Percentiles rank a stretch among this genome's conserved stretches.
Evolutionary conservation across 2,113 vertebrate genomes (phyloP).

Genomic region (Mastomys coucha): DNA sequence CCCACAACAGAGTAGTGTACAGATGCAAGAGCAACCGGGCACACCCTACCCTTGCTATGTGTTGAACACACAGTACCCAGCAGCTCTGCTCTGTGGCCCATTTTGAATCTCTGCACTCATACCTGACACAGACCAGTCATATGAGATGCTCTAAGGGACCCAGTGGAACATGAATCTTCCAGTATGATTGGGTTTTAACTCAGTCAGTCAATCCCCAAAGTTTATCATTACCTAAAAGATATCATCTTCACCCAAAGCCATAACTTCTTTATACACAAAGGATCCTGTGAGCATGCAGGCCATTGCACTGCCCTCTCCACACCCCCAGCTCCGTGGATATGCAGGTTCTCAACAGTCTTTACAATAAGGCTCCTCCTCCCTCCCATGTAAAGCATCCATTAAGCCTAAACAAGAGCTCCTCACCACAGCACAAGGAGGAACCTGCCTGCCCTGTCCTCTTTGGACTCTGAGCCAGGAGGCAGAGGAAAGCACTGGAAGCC

Average conservation of each 20-base stretch:
- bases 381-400: conserved; percentile 78
- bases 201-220: conserved; percentile 1
- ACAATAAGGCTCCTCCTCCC: conserved; percentile 73
- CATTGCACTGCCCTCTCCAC: conserved; percentile 52
- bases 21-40: neutral
- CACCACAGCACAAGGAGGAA: neutral
- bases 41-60: neutral
- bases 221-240: conserved; percentile 39
- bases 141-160: neutral
- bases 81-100: neutral
- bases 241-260: conserved; percentile 54
- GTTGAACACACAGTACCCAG: neutral
- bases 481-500: neutral
- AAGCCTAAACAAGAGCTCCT: conserved; percentile 68
- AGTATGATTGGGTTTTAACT: neutral
- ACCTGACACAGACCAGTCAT: conserved; percentile 3
- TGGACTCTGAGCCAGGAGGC: neutral
- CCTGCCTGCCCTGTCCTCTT: neutral
- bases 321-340: neutral
- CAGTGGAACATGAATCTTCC: neutral
- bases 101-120: neutral
- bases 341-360: conserved; percentile 77
- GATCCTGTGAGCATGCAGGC: conserved; percentile 17
- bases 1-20: accelerated
- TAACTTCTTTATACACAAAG: conserved; percentile 36